Percentiles rank a stretch among this genome's conserved stretches.
phyloP scores from a whole-genome alignment of 2,888 invertebrate species.

The Tetanocera ferruginea region DNA sequence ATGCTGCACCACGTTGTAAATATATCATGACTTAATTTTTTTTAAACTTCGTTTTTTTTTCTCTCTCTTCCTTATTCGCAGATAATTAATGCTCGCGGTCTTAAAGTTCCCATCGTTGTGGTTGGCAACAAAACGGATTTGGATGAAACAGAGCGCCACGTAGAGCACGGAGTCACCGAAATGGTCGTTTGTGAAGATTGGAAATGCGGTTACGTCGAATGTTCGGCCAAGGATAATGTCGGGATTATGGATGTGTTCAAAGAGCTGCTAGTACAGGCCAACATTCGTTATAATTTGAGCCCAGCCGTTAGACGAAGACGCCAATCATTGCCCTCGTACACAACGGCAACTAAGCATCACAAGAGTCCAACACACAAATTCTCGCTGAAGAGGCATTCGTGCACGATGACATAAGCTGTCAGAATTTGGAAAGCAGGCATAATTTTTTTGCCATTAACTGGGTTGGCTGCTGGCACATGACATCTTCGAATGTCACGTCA shows the following conservation, averaged over 20 bases:
- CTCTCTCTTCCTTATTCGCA: constrained; percentile 29
- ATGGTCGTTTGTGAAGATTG: constrained; percentile 70
- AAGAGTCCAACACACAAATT: constrained; percentile 54
- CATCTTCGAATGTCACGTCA: no score
- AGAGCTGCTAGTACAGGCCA: constrained; percentile 71
- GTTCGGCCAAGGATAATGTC: constrained; percentile 72
- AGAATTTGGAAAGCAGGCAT: no score
- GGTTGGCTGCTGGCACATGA: no score
- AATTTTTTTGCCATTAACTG: no score
- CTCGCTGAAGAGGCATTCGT: constrained; percentile 56
- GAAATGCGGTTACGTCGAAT: constrained; percentile 72
- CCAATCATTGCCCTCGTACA: constrained; percentile 68
- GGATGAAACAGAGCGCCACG: constrained; percentile 64
- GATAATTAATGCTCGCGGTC: constrained; percentile 66
- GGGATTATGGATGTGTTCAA: constrained; percentile 71
- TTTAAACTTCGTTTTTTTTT: neutral
- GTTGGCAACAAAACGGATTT: constrained; percentile 80
- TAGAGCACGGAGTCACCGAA: constrained; percentile 67
- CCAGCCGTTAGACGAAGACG: constrained; percentile 70
- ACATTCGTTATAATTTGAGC: constrained; percentile 70
- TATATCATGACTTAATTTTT: neutral
- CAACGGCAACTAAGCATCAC: constrained; percentile 49
- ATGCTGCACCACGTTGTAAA: neutral
- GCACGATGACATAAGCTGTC: constrained; percentile 55
- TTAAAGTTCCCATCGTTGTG: constrained; percentile 76